These are phyloP conservation scores for Sciurus vulgaris DNA, from an alignment of 2,797 vertebrate species.

Conservation along the genomic window DNA sequence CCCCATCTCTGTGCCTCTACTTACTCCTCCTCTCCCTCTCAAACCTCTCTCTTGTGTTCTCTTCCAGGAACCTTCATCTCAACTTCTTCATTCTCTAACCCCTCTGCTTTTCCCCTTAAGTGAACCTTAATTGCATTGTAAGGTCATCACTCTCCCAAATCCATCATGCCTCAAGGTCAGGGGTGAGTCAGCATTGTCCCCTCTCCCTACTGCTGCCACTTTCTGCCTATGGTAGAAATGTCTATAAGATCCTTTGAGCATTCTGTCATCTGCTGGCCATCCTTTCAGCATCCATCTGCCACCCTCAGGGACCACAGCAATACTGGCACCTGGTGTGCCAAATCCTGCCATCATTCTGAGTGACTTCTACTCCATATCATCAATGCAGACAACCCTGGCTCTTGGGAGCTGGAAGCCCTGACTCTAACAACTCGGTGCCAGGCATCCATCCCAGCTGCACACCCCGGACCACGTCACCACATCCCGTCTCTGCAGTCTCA, in stretches of 20 bases:
- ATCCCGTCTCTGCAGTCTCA: background rate
- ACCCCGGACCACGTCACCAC: background rate
- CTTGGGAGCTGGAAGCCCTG: background rate
- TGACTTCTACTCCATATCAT: background rate
- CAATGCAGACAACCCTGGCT: background rate
- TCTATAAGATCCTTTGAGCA: constrained; percentile 8
- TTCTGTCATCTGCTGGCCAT: constrained; percentile 19
- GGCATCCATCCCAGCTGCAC: background rate
- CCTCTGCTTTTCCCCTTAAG: background rate
- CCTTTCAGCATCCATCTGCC: constrained; percentile 22
- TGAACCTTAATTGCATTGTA: background rate
- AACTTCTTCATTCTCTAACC: background rate
- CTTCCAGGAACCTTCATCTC: background rate
- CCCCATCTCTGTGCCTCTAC: background rate
- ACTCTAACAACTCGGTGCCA: background rate
- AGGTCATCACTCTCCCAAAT: background rate
- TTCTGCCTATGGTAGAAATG: background rate
- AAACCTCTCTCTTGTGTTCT: background rate
- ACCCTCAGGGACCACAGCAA: background rate
- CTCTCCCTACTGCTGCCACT: background rate
- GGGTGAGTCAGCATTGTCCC: background rate
- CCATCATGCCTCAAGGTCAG: background rate
- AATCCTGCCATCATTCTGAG: background rate
- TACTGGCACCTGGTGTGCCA: background rate
- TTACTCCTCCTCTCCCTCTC: background rate